These are phyloP conservation scores for Abrostola triplasia DNA, from an alignment of 2,888 invertebrate genomes.

Conservation along the genomic window DNA sequence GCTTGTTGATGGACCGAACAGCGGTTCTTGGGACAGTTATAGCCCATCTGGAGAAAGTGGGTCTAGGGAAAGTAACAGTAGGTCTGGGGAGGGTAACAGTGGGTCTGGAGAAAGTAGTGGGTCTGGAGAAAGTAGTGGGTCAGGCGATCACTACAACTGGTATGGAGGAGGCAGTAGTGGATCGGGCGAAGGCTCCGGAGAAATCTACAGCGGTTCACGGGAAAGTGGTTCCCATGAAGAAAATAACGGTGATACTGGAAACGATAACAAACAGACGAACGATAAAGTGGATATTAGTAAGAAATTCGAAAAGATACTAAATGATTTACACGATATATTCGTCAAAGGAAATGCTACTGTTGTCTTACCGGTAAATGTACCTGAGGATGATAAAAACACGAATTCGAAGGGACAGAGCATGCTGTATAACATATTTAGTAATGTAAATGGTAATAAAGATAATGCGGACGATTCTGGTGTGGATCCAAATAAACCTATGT, in stretches of 20 bases:
- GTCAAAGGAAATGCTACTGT: slow-evolving; percentile 30
- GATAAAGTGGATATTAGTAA: slow-evolving; percentile 8
- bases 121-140: background rate
- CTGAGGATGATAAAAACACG: slow-evolving; percentile 6
- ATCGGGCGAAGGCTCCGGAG: background rate
- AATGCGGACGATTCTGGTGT: slow-evolving; percentile 1
- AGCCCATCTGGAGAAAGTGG: background rate
- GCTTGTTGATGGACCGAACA: too few relatives aligned
- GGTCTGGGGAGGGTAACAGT: background rate
- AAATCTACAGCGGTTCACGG: background rate
- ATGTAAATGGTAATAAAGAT: slow-evolving; percentile 11
- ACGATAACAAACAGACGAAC: background rate
- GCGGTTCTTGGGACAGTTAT: slow-evolving; percentile 1
- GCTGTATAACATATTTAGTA: slow-evolving; percentile 21
- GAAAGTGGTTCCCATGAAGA: slow-evolving; percentile 1
- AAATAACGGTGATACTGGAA: background rate
- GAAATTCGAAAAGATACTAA: slow-evolving; percentile 29
- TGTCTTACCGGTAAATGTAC: background rate
- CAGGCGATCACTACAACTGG: background rate
- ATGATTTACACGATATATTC: slow-evolving; percentile 38
- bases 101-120: background rate
- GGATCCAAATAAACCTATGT: slow-evolving; percentile 20
- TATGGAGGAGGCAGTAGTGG: background rate
- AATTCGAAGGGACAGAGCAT: slow-evolving; percentile 12
- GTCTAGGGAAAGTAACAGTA: background rate